Percentiles rank a stretch among this genome's conserved stretches.
Conservation (phyloP, 2,888 invertebrate species). For the Cylindroiulus punctatus region DNA sequence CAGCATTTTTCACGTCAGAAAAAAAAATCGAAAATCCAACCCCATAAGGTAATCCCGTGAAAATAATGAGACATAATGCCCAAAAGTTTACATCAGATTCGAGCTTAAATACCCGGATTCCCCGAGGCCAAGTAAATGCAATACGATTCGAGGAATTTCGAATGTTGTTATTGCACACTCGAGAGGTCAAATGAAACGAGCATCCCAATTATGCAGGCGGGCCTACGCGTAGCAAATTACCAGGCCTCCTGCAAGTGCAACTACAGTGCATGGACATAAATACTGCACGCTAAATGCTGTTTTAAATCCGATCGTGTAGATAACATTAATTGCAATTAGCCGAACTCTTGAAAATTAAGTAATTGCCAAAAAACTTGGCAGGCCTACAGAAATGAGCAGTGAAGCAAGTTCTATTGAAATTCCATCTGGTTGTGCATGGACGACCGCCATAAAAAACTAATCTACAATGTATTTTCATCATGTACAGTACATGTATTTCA, state of each 20-base stretch:
- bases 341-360: not conserved
- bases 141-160: constrained; percentile 43
- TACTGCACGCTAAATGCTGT: not conserved
- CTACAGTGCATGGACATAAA: not conserved
- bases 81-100: constrained; percentile 45
- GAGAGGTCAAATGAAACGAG: constrained; percentile 47
- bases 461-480: not conserved
- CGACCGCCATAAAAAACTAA: not conserved
- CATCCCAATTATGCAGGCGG: constrained; percentile 44
- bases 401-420: no score
- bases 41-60: constrained; percentile 35
- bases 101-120: constrained; percentile 41
- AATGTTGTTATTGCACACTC: constrained; percentile 27
- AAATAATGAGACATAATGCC: constrained; percentile 47
- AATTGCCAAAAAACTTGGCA: not conserved
- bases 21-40: constrained; percentile 12
- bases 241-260: constrained; percentile 6
- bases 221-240: not conserved
- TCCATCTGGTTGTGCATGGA: not conserved
- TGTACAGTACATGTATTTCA: not conserved
- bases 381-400: not conserved
- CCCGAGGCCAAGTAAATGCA: constrained; percentile 35
- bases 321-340: constrained; percentile 40
- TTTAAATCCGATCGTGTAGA: not conserved
- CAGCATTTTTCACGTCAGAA: not conserved